Base-by-base conservation (phyloP, 2,797 vertebrate species). In the Chelonia mydas region DNA sequence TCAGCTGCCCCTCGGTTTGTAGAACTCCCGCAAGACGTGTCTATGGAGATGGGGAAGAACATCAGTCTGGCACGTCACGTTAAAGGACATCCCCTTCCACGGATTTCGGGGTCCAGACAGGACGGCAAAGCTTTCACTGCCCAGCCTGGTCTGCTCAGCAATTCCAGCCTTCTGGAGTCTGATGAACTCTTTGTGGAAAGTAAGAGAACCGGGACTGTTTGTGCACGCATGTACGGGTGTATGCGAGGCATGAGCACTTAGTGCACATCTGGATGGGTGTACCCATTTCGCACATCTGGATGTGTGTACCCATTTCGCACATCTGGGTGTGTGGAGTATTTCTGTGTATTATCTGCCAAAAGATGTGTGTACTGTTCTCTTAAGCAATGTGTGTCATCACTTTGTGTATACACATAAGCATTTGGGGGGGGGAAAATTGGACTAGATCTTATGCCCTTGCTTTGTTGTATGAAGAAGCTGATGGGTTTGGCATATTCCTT, bases 101-200 rank as follows among this genome's bases (percentile, higher is more conserved):
- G 6, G 3, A 93, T 99, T 74, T 93, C 98, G 93, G 99, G 99
- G 99, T 98, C n/a, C 84, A 98, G 98, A 45, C 94, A 95, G 94
- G 99, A 99, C 0, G 98, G 99, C 91, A 97, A 97, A 87, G 97
- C 97, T 0, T 37, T 99, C 96, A 65, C 8, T 15, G 87, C 90
- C 45, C 97, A 93, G 90, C 90, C 96, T 0, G 77, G 87, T 59
- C 74, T 19, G 17, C 87, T 17, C 7, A 90, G 97, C 33, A 93
- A 93, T 90, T 95, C 97, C 61, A 85, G 96, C 92, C 98, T 98
- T 85, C 96, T 98, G 23, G 96, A 98, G 50, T 95, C 97, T 0
- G 98, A 98, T 11, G 96, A 98, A 94, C 98, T 99, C 89, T 97
- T 98, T 96, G 98, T 99, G 41, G 96, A 98, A 91, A 98, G 99